Percentiles rank a stretch among this genome's conserved stretches.
Conservation (phyloP, 1,140 invertebrate species). For the Eufriesea mexicana region DNA sequence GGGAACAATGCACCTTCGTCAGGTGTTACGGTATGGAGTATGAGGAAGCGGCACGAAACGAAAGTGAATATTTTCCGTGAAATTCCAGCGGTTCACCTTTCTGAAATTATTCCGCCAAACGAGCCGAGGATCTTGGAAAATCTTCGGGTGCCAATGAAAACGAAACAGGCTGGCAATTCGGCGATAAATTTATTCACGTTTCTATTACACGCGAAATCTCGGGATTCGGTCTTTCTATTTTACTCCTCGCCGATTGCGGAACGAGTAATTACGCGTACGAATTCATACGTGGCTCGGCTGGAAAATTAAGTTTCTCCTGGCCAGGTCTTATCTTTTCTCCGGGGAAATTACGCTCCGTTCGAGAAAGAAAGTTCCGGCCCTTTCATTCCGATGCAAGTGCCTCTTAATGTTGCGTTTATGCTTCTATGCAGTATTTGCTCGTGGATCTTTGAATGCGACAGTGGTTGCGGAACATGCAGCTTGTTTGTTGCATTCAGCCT, state of each 20-base stretch:
- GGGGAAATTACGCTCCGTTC: conserved; percentile 47
- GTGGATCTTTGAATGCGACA: neutral
- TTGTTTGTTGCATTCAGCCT: neutral
- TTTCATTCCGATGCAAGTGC: conserved; percentile 17
- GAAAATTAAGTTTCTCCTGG: conserved; percentile 20
- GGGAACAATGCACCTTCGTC: conserved; percentile 16
- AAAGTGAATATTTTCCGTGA: conserved; percentile 16
- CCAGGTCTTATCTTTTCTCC: conserved; percentile 26
- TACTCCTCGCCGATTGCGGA: neutral
- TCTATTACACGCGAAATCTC: too few relatives aligned
- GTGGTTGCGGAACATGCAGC: neutral
- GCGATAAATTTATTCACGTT: too few relatives aligned
- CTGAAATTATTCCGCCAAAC: too few relatives aligned
- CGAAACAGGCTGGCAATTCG: too few relatives aligned
- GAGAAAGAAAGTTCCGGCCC: conserved; percentile 17
- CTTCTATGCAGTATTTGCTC: neutral
- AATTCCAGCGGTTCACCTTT: neutral
- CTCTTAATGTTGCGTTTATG: conserved; percentile 13
- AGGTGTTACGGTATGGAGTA: neutral
- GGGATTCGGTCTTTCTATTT: neutral
- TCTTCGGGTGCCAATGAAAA: too few relatives aligned
- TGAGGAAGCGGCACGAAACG: conserved; percentile 1
- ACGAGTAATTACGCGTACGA: conserved; percentile 46
- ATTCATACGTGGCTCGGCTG: neutral
- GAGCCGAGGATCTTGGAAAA: too few relatives aligned